Percentiles rank a stretch among this genome's conserved stretches.
Conservation (phyloP, 2,888 invertebrate species). For the Dolomedes plantarius region DNA sequence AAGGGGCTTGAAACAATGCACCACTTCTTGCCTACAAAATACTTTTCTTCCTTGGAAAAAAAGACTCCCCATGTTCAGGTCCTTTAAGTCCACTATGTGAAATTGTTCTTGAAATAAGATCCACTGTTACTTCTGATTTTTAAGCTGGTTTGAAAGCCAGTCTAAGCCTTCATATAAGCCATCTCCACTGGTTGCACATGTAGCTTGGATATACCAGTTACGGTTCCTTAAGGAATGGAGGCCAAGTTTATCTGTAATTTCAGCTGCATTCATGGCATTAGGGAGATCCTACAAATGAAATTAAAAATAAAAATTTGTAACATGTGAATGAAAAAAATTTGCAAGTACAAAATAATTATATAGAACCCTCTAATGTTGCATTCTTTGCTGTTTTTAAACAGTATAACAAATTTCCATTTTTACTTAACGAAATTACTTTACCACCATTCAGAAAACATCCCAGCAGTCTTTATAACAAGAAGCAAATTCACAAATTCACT, state of each 20-base stretch:
- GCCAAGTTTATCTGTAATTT: conserved; percentile 99
- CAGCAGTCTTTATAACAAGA: too few species aligned
- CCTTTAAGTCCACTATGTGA: conserved; percentile 55
- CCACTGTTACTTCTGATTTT: conserved; percentile 81
- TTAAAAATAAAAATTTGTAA: too few species aligned
- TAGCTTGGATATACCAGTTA: conserved; percentile 95
- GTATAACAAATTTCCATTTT: too few species aligned
- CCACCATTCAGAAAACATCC: too few species aligned
- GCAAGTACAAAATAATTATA: too few species aligned
- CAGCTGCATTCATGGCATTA: conserved; percentile 99
- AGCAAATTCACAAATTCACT: too few species aligned
- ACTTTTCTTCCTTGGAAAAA: conserved; percentile 46
- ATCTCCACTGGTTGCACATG: conserved; percentile 99
- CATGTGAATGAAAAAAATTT: too few species aligned
- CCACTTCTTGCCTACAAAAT: conserved; percentile 55
- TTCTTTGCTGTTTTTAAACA: too few species aligned
- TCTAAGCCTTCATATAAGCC: conserved; percentile 99
- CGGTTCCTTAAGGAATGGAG: conserved; percentile 95
- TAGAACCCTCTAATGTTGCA: too few species aligned
- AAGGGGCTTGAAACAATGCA: conserved; percentile 31
- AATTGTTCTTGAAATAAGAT: conserved; percentile 61
- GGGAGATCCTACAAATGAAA: conserved; percentile 88
- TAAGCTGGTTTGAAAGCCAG: conserved; percentile 99
- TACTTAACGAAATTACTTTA: too few species aligned
- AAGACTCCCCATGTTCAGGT: conserved; percentile 48